Base-by-base conservation (phyloP, 2,113 vertebrate species). In the Carettochelys insculpta region DNA sequence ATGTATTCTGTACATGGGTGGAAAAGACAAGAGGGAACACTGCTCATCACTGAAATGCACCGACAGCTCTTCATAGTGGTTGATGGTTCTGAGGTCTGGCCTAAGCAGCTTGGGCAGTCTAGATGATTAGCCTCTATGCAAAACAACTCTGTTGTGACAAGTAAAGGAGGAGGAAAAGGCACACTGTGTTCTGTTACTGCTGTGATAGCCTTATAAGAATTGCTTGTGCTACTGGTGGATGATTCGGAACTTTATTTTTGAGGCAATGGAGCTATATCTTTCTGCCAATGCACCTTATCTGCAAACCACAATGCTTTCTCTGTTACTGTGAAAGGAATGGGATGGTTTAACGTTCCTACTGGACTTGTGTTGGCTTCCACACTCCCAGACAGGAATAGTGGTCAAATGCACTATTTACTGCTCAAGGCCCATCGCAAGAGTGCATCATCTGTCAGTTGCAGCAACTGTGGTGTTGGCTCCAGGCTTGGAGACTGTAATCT, bases 51-150 rank as follows among this genome's bases (percentile, higher is more conserved):
- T 1, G 3, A 58, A 68, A 52, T 20, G 0, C 0, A 6, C 38
- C 41, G 24, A 53, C 19, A 0, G 1, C 5, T 88, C 45, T 89
- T 47, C 25, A 75, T 77, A 85, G 38, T 27, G n/a, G 0, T 0
- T 12, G 7, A 27, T 0, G 1, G 56, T 13, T 34, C 20, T 68
- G 47, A 61, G 29, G 73, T 77, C 24, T 27, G 19, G 22, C 0
- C 8, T 14, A 20, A 75, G 22, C 20, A 0, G 3, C 73, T 41
- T 17, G 27, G 12, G 1, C 43, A 58, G 76, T 3, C 0, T 1
- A 50, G 17, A 0, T 0, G 31, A 58, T n/a, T n/a, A 5, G 77
- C 25, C 31, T 10, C 5, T 19, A n/a, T 41, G 19, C 6, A 16
- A 7, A 20, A 29, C 5, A 4, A 2, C 27, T 24, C 45, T 88